Evolutionary conservation across 2,888 invertebrate species (phyloP).

Genomic region (Sinelater perroti): DNA sequence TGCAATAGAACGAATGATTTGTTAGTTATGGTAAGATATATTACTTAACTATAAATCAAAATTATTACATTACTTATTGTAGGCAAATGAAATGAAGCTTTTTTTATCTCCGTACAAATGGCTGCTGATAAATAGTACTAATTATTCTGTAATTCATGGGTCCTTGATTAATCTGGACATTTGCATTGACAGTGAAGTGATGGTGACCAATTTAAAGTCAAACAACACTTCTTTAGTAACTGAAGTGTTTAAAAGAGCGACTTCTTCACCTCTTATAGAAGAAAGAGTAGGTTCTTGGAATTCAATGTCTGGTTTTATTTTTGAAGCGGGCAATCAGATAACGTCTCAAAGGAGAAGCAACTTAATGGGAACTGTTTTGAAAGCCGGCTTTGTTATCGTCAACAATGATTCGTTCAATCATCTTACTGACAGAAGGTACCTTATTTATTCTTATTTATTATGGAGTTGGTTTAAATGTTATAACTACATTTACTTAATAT

Average conservation of each 20-base stretch:
- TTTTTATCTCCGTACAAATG: constrained; percentile 66
- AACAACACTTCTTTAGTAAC: constrained; percentile 50
- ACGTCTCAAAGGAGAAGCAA: constrained; percentile 60
- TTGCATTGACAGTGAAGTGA: constrained; percentile 65
- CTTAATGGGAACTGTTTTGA: constrained; percentile 61
- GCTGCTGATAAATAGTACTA: constrained; percentile 51
- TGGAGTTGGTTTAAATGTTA: too few species aligned
- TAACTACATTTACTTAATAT: too few species aligned
- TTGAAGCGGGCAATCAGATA: constrained; percentile 16
- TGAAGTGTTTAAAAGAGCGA: constrained; percentile 54
- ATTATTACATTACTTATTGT: constrained; percentile 32
- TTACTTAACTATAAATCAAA: background rate
- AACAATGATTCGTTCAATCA: constrained; percentile 68
- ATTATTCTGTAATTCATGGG: constrained; percentile 20
- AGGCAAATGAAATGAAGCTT: constrained; percentile 61
- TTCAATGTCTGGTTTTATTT: constrained; percentile 29
- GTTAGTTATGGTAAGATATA: constrained; percentile 53
- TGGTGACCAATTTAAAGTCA: constrained; percentile 54
- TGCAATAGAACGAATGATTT: constrained; percentile 55
- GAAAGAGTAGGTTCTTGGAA: constrained; percentile 51
- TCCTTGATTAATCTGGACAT: constrained; percentile 48
- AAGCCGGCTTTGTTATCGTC: constrained; percentile 68
- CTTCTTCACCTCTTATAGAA: constrained; percentile 38
- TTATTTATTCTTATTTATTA: too few species aligned
- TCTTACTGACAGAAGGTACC: constrained; percentile 67